Evolutionary conservation across 2,113 vertebrate genomes (phyloP).

Genomic region (Picathartes gymnocephalus): DNA sequence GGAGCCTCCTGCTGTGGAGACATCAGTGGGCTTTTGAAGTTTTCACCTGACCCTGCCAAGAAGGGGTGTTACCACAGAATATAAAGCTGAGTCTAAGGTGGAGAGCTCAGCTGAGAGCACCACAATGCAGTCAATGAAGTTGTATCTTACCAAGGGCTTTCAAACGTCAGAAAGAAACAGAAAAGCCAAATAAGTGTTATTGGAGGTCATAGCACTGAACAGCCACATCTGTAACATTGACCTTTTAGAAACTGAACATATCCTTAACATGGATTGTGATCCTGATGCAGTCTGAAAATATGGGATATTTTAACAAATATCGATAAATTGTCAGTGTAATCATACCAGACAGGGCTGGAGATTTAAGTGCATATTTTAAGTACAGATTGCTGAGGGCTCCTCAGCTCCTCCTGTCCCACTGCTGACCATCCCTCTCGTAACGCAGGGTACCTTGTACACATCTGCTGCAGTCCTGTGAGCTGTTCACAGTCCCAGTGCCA

Average conservation of each 20-base stretch:
- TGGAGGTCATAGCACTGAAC: background rate
- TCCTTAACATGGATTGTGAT: background rate
- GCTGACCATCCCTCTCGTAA: background rate
- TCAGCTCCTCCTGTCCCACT: background rate
- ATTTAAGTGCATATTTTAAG: background rate
- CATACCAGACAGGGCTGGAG: background rate
- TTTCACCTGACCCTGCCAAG: background rate
- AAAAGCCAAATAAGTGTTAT: background rate
- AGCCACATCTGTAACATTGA: background rate
- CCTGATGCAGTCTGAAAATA: background rate
- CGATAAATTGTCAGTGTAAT: background rate
- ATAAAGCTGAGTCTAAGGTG: background rate
- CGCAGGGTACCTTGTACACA: accelerated
- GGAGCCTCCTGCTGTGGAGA: background rate
- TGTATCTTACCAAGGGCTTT: background rate
- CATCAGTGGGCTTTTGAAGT: background rate
- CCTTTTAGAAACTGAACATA: background rate
- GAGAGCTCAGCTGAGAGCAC: background rate
- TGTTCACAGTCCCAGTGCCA: background rate
- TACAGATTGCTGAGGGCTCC: background rate
- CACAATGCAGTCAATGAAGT: background rate
- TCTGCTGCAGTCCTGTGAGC: background rate
- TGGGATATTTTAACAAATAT: background rate
- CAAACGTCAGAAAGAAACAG: background rate
- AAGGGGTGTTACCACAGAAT: background rate